Evolutionary conservation across 2,888 invertebrate genomes (phyloP).

Genomic region (Polydrusus tereticollis): DNA sequence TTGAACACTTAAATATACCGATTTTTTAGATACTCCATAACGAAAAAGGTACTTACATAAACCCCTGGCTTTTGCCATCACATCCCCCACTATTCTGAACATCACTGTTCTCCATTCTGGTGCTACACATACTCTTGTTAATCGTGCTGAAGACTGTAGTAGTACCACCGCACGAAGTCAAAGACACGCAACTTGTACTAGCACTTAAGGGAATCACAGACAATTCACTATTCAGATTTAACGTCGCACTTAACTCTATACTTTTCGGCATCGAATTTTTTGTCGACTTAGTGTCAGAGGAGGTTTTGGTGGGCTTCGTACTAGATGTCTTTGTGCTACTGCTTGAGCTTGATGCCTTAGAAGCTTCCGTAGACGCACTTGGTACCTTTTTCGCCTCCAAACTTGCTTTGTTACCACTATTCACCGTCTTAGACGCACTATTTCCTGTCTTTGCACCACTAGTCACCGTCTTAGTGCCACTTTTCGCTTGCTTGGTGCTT

Average conservation of each 20-base stretch:
- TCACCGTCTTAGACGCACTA: background rate
- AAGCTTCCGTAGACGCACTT: background rate
- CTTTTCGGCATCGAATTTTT: conserved; percentile 20
- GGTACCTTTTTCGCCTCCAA: background rate
- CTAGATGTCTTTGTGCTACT: background rate
- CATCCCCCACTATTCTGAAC: background rate
- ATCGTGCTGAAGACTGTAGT: conserved; percentile 61
- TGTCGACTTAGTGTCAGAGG: background rate
- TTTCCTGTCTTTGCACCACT: background rate
- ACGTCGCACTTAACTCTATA: conserved; percentile 20
- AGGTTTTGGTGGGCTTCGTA: background rate
- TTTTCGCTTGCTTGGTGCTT: conserved; percentile 1
- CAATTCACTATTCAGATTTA: conserved; percentile 39
- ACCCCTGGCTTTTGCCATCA: background rate
- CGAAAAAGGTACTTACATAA: background rate
- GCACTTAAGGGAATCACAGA: conserved; percentile 41
- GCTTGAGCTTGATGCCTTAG: background rate
- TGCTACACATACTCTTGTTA: conserved; percentile 59
- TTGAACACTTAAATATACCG: no score
- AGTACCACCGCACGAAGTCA: conserved; percentile 53
- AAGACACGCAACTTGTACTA: conserved; percentile 31
- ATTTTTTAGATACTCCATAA: no score
- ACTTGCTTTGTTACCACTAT: background rate
- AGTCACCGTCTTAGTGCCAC: conserved; percentile 5
- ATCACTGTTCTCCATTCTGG: conserved; percentile 47